Conservation (phyloP, 1,140 invertebrate species). For the Metopolophium dirhodum region DNA sequence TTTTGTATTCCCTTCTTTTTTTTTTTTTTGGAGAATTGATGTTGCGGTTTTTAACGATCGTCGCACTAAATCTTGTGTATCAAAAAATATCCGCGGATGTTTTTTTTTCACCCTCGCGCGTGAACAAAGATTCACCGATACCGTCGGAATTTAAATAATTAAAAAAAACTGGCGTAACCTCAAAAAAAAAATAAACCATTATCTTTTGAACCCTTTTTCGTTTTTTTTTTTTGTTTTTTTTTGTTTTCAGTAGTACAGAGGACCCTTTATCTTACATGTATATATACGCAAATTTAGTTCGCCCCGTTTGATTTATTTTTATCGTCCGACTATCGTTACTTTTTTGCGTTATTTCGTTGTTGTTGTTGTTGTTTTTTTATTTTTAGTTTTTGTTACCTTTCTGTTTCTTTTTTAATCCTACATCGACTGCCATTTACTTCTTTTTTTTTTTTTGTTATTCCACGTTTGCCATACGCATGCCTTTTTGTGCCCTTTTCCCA, state of each 20-base stretch:
- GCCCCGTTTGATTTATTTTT: slow-evolving; percentile 56
- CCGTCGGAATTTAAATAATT: slow-evolving; percentile 57
- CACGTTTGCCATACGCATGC: slow-evolving; percentile 22
- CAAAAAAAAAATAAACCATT: slow-evolving; percentile 55
- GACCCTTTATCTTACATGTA: slow-evolving; percentile 55
- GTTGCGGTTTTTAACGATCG: slow-evolving; percentile 56
- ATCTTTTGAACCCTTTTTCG: slow-evolving; percentile 55
- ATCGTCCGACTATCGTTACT: slow-evolving; percentile 54
- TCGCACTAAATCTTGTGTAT: slow-evolving; percentile 56
- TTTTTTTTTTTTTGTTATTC: slow-evolving; percentile 53
- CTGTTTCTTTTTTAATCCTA: slow-evolving; percentile 52
- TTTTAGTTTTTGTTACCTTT: slow-evolving; percentile 49
- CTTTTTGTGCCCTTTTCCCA: slow-evolving; percentile 54
- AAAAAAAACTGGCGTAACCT: slow-evolving; percentile 57
- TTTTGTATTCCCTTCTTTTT: background rate
- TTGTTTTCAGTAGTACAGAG: background rate
- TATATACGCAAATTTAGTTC: slow-evolving; percentile 56
- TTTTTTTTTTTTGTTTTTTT: slow-evolving; percentile 21
- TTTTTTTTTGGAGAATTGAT: slow-evolving; percentile 51
- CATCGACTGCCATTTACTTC: slow-evolving; percentile 49
- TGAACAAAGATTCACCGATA: slow-evolving; percentile 55
- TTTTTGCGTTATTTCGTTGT: slow-evolving; percentile 7
- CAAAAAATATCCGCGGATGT: slow-evolving; percentile 55
- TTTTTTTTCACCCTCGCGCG: slow-evolving; percentile 47
- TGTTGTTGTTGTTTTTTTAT: background rate